Conservation (phyloP, 2,888 invertebrate genomes). For the Drosophila paramelanica region DNA sequence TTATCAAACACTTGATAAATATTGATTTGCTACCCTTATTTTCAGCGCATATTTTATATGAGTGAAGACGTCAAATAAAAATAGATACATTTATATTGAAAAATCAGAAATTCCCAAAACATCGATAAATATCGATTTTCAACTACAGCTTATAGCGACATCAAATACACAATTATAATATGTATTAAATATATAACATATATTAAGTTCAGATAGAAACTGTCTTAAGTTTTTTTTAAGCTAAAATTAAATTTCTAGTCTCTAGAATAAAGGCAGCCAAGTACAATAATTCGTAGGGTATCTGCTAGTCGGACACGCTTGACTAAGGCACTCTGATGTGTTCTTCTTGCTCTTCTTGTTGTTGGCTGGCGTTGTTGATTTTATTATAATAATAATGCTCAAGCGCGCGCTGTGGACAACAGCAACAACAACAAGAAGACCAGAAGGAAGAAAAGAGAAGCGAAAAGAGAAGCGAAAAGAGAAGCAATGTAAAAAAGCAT, state of each 20-base stretch:
- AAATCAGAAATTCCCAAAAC: too few species aligned
- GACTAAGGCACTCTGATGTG: neutral
- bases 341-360: constrained; percentile 16
- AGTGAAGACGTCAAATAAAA: too few species aligned
- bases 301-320: neutral
- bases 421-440: constrained; percentile 12
- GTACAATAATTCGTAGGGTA: neutral
- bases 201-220: too few species aligned
- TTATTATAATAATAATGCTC: constrained; percentile 75
- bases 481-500: constrained; percentile 18
- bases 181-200: too few species aligned
- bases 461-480: neutral
- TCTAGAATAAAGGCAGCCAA: too few species aligned
- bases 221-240: too few species aligned
- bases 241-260: too few species aligned
- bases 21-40: neutral
- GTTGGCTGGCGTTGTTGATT: constrained; percentile 63
- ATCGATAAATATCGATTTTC: too few species aligned
- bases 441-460: neutral
- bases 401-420: constrained; percentile 34
- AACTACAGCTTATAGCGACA: too few species aligned
- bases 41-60: neutral
- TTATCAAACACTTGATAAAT: neutral
- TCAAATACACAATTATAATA: too few species aligned
- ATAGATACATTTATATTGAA: too few species aligned